Percentiles rank a stretch among this genome's conserved stretches.
These are phyloP conservation scores for Megastigmus dorsalis DNA, from an alignment of 2,888 invertebrate genomes.

Conservation along the genomic window DNA sequence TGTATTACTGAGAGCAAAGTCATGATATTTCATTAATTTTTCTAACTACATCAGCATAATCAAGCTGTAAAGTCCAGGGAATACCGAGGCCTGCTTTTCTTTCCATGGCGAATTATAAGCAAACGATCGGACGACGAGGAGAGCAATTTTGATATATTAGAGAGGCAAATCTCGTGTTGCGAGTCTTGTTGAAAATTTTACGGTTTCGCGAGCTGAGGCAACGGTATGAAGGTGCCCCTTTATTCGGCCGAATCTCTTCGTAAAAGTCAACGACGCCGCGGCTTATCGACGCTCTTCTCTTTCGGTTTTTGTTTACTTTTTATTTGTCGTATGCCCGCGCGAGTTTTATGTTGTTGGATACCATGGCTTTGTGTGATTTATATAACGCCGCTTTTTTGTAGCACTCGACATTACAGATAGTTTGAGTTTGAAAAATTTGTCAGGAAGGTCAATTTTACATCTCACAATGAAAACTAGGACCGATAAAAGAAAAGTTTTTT, in stretches of 20 bases:
- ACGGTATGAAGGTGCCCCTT: slow-evolving; percentile 3
- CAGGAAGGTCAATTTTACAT: not conserved
- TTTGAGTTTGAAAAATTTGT: not conserved
- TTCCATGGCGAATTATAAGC: not conserved
- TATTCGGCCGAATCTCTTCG: not conserved
- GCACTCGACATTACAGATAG: no score
- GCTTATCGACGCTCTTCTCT: no score
- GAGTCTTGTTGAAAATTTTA: slow-evolving; percentile 11
- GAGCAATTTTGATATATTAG: no score
- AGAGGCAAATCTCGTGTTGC: no score
- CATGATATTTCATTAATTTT: not conserved
- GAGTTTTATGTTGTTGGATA: not conserved
- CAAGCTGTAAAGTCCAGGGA: not conserved
- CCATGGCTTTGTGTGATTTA: slow-evolving; percentile 8
- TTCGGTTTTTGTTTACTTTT: no score
- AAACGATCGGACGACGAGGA: no score
- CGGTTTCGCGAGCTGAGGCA: no score
- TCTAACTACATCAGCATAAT: not conserved
- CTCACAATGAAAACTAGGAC: not conserved
- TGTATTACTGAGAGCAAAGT: not conserved
- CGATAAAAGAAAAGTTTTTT: not conserved
- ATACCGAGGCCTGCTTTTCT: not conserved
- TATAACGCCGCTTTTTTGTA: no score
- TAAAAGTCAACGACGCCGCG: no score
- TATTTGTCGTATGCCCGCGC: no score